These are phyloP conservation scores for Elysia crispata DNA, from an alignment of 2,888 invertebrate genomes.

Conservation along the genomic window DNA sequence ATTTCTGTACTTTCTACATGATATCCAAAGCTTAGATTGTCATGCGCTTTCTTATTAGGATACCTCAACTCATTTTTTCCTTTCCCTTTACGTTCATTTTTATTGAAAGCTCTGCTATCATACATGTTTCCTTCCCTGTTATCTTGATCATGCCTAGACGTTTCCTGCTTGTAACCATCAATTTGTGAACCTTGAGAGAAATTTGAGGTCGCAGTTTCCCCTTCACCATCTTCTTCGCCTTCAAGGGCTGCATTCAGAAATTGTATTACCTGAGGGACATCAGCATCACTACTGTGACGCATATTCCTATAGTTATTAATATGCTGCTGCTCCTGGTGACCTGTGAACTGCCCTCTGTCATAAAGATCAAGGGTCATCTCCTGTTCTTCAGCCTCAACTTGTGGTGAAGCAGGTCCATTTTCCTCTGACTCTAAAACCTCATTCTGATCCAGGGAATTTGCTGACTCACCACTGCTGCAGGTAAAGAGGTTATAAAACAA, in stretches of 20 bases:
- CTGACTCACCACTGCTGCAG: slow-evolving; percentile 32
- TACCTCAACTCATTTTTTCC: too few relatives aligned
- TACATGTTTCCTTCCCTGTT: not conserved
- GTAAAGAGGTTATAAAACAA: not conserved
- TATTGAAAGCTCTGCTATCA: too few relatives aligned
- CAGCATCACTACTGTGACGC: not conserved
- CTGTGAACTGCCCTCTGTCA: not conserved
- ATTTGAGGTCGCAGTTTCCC: not conserved
- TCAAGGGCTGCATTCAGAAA: not conserved
- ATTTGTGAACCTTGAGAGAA: not conserved
- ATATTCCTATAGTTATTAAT: too few relatives aligned
- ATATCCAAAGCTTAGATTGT: too few relatives aligned
- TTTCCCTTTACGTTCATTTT: too few relatives aligned
- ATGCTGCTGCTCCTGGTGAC: too few relatives aligned
- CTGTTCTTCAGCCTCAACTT: slow-evolving; percentile 28
- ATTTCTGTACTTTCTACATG: too few relatives aligned
- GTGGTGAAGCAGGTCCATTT: not conserved
- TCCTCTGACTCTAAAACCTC: not conserved
- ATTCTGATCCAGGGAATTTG: slow-evolving; percentile 43
- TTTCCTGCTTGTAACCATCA: not conserved
- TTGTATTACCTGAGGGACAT: not conserved
- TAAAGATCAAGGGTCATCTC: slow-evolving; percentile 47
- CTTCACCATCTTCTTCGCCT: not conserved
- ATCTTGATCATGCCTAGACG: not conserved
- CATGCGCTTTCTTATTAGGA: too few relatives aligned